Evolutionary conservation across 1,140 invertebrate genomes (phyloP).

Genomic region (Brachionus sp.): DNA sequence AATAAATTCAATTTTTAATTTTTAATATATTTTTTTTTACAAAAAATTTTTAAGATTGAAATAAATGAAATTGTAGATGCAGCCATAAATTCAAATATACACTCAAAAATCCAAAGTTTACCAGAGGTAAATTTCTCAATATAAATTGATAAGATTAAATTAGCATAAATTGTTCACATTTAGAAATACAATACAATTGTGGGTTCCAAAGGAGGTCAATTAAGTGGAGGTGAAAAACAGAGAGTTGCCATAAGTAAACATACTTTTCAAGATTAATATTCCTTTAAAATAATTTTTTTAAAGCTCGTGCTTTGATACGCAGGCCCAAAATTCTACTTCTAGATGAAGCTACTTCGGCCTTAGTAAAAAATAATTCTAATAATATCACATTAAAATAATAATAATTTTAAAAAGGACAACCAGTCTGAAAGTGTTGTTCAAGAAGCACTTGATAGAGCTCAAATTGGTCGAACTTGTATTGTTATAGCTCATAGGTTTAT

Average conservation of each 20-base stretch:
- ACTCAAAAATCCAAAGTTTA: conserved; percentile 71
- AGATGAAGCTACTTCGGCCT: conserved; percentile 82
- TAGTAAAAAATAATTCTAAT: conserved; percentile 62
- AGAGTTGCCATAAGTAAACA: conserved; percentile 48
- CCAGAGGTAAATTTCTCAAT: conserved; percentile 48
- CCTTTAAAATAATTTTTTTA: not conserved
- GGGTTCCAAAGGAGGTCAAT: conserved; percentile 56
- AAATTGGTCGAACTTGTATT: conserved; percentile 59
- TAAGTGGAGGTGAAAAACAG: conserved; percentile 60
- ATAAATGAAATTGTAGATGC: conserved; percentile 74
- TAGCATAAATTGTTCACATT: not conserved
- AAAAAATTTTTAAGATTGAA: conserved; percentile 51
- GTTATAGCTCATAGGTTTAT: conserved; percentile 59
- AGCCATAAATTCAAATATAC: conserved; percentile 79
- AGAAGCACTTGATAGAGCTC: conserved; percentile 56
- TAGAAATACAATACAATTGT: conserved; percentile 54
- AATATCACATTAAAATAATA: not conserved
- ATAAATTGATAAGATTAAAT: too few species aligned
- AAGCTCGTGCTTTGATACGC: conserved; percentile 59
- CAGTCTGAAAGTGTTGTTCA: conserved; percentile 71
- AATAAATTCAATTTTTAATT: not conserved
- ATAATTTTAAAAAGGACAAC: conserved; percentile 63
- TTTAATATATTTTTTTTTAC: not conserved
- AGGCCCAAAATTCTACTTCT: conserved; percentile 73
- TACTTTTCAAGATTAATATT: not conserved